These are phyloP conservation scores for Pararge aegeria DNA, from an alignment of 1,140 invertebrate species.

Conservation along the genomic window DNA sequence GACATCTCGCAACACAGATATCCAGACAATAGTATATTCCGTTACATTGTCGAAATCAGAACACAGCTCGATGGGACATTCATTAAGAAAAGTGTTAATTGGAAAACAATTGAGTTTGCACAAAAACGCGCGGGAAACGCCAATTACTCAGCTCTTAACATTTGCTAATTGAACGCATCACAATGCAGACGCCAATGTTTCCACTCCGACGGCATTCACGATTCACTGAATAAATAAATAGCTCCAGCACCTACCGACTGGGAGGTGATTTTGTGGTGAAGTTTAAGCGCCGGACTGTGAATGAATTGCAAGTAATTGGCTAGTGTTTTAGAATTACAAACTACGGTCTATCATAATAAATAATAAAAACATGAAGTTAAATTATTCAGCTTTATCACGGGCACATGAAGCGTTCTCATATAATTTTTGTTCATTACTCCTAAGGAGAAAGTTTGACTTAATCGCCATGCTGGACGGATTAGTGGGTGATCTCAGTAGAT, in stretches of 20 bases:
- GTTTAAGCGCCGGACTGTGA: conserved; percentile 4
- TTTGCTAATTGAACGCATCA: conserved; percentile 39
- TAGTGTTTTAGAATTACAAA: neutral
- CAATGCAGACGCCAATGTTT: conserved; percentile 36
- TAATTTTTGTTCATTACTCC: no score
- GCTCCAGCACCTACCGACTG: conserved; percentile 17
- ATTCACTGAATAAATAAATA: conserved; percentile 41
- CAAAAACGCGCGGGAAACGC: conserved; percentile 29
- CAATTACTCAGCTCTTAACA: conserved; percentile 37
- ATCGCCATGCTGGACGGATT: no score
- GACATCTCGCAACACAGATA: neutral
- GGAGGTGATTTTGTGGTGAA: conserved; percentile 6
- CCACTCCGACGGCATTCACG: conserved; percentile 30
- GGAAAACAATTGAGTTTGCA: conserved; percentile 28
- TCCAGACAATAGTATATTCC: neutral
- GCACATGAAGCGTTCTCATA: no score
- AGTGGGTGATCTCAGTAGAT: no score
- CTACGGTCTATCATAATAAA: no score
- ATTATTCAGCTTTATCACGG: no score
- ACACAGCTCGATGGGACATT: conserved; percentile 28
- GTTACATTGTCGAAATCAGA: conserved; percentile 11
- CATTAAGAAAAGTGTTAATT: conserved; percentile 31
- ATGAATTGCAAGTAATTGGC: conserved; percentile 6
- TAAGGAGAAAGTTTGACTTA: no score
- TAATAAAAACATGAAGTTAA: no score